A percentile compares a stretch with the other conserved stretches of the same genome.
phyloP scores from a whole-genome alignment of 2,888 invertebrate species.

The Caenorhabditis sp. region DNA sequence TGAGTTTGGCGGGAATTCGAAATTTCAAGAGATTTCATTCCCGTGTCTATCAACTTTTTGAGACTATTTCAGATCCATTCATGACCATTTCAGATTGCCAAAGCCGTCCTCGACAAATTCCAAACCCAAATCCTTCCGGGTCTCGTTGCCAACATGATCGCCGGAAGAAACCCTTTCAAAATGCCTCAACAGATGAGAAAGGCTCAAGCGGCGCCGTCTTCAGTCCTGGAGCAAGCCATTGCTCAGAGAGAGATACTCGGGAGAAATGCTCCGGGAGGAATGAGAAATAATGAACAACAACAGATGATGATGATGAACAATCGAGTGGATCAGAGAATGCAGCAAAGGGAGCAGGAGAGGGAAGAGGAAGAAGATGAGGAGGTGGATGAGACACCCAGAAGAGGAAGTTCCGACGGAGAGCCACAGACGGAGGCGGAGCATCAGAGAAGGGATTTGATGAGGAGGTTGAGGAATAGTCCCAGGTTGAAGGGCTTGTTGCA shows the following conservation, averaged over 20 bases:
- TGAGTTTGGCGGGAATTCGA: too few species aligned
- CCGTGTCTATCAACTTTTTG: too few species aligned
- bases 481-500: constrained; percentile 59
- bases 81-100: constrained; percentile 79
- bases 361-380: constrained; percentile 35
- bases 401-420: constrained; percentile 27
- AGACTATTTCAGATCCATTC: too few species aligned
- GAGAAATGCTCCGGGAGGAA: constrained; percentile 6
- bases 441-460: constrained; percentile 53
- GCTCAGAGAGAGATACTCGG: constrained; percentile 46
- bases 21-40: too few species aligned
- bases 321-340: constrained; percentile 40
- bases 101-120: constrained; percentile 80
- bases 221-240: constrained; percentile 45
- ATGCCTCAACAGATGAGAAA: constrained; percentile 66
- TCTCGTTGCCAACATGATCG: constrained; percentile 79
- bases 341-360: constrained; percentile 33
- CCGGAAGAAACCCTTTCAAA: constrained; percentile 76
- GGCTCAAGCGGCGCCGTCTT: constrained; percentile 57
- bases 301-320: constrained; percentile 13
- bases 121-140: constrained; percentile 81
- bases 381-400: constrained; percentile 12
- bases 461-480: constrained; percentile 64
- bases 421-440: constrained; percentile 54
- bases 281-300: constrained; percentile 1